A percentile compares a stretch with the other conserved stretches of the same genome.
These are phyloP conservation scores for Pteronotus mesoamericanus DNA, from an alignment of 2,797 vertebrate genomes.

Conservation along the genomic window DNA sequence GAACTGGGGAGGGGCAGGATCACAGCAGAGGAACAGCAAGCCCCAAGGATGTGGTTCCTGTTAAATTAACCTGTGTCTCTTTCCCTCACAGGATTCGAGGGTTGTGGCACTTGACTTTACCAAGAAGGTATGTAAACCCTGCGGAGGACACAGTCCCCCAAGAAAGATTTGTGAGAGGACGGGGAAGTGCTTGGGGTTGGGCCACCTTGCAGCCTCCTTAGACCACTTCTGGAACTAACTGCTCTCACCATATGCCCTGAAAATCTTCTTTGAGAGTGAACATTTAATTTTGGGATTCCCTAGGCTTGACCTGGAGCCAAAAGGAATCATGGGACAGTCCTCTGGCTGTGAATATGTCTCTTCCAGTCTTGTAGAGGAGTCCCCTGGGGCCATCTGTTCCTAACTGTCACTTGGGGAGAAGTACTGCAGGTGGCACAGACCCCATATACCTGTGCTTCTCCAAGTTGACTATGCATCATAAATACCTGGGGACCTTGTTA, in stretches of 20 bases:
- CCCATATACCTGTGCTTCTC: background rate
- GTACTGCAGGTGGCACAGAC: no score
- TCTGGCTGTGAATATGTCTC: slow-evolving; percentile 51
- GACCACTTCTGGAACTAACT: slow-evolving; percentile 14
- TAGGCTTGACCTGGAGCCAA: background rate
- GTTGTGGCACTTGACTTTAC: slow-evolving; percentile 71
- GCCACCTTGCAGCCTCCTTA: background rate
- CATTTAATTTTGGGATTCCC: slow-evolving; percentile 27
- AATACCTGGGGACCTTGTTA: background rate
- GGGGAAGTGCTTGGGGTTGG: background rate
- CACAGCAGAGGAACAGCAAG: background rate
- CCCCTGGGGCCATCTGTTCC: background rate
- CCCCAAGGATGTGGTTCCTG: background rate
- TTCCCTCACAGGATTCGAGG: slow-evolving; percentile 73
- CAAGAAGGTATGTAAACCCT: slow-evolving; percentile 78
- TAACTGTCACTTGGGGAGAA: background rate
- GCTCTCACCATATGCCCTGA: background rate
- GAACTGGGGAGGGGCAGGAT: background rate
- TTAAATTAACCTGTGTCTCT: slow-evolving; percentile 31
- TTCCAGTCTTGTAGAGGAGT: background rate
- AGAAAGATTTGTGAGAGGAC: background rate
- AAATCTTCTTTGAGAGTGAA: background rate
- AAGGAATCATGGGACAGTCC: background rate
- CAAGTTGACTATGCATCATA: background rate
- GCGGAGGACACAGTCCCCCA: accelerated